A percentile compares a stretch with the other conserved stretches of the same genome.
phyloP scores from a whole-genome alignment of 1,140 invertebrate species.

The Trichoplusia ni region DNA sequence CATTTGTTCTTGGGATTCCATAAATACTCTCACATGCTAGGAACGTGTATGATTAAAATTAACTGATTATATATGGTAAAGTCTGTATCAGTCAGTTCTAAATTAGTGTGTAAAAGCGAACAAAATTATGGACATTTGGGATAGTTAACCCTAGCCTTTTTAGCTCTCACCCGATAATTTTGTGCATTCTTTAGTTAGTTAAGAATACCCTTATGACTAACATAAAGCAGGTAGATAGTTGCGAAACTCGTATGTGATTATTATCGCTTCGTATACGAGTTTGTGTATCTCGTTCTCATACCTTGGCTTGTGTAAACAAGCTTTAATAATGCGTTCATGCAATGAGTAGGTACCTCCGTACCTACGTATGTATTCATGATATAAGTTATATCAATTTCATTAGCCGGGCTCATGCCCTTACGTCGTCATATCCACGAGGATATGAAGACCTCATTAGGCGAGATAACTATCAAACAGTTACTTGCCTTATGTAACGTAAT shows the following conservation, averaged over 20 bases:
- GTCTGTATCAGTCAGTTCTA: neutral
- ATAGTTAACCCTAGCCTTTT: constrained; percentile 11
- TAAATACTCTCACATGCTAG: too few species aligned
- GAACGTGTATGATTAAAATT: too few species aligned
- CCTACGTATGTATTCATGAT: constrained; percentile 13
- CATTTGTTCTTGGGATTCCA: too few species aligned
- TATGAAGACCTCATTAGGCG: too few species aligned
- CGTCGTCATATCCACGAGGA: too few species aligned
- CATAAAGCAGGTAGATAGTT: constrained; percentile 17
- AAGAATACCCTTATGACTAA: constrained; percentile 10
- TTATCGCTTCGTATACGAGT: constrained; percentile 17
- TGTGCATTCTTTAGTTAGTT: constrained; percentile 17
- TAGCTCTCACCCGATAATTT: constrained; percentile 11
- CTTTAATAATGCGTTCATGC: constrained; percentile 22
- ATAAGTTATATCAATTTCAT: constrained; percentile 4
- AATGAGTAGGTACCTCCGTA: neutral
- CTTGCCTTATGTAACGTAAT: too few species aligned
- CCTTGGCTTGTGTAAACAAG: constrained; percentile 28
- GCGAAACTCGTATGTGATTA: constrained; percentile 28
- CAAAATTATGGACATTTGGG: constrained; percentile 4
- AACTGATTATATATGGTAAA: too few species aligned
- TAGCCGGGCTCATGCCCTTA: too few species aligned
- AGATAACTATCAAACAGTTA: too few species aligned
- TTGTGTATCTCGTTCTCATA: constrained; percentile 17
- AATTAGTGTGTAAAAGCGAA: constrained; percentile 10